phyloP scores from a whole-genome alignment of 2,113 vertebrate species.

The Potamarius usumacintae region DNA sequence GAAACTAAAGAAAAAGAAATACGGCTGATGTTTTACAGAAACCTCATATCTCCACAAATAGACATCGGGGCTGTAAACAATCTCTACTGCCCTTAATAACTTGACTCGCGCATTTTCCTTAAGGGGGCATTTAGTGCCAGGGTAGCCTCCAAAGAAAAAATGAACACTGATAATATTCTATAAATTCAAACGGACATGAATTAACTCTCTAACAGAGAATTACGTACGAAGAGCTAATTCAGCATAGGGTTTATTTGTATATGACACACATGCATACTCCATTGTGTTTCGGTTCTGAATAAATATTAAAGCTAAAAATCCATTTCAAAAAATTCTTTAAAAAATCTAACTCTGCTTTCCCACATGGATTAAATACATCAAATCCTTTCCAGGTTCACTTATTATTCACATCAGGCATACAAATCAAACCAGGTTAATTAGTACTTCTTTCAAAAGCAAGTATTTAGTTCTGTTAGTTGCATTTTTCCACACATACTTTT shows the following conservation, averaged over 20 bases:
- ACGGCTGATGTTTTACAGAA: slow-evolving; percentile 1
- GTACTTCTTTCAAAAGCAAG: neutral
- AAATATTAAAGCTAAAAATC: neutral
- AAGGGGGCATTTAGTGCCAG: neutral
- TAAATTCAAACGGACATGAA: neutral
- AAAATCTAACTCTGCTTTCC: neutral
- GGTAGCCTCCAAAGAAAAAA: neutral
- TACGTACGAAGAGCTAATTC: neutral
- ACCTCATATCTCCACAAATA: slow-evolving; percentile 12
- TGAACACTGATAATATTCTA: neutral
- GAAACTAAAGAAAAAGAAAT: neutral
- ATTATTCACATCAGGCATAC: neutral
- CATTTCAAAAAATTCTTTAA: neutral
- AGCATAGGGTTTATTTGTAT: neutral
- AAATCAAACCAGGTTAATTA: neutral
- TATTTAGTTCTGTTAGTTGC: neutral
- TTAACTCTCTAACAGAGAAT: neutral
- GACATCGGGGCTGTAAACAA: neutral
- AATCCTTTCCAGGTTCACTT: neutral
- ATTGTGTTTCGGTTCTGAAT: neutral
- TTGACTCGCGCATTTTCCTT: neutral
- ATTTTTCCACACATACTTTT: neutral
- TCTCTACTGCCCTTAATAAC: neutral
- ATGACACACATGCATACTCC: neutral
- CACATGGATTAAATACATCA: neutral